Evolutionary conservation across 2,113 vertebrate genomes (phyloP), one percentile per base, ranked within the genome.

Genomic region (Mustela nigripes): DNA sequence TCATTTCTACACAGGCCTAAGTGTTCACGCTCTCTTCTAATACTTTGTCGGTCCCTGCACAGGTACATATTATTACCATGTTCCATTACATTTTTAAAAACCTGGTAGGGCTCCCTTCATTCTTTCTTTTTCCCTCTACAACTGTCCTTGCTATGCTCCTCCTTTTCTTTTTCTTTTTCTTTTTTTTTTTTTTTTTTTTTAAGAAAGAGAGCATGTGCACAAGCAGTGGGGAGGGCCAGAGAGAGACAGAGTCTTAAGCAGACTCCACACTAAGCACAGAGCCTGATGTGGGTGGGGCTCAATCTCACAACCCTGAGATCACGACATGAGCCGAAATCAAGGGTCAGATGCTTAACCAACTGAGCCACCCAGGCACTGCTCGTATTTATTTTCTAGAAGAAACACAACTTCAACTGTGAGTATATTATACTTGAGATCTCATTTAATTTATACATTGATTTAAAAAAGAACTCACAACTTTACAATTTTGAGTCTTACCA

Each of bases 391-490:
- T 89, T 88, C 56, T 65, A 91, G 18, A 95, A 63, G 33, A 93
- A 95, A 95, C 24, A 50, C 11, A 85, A 21, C 74, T 86, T 90
- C 88, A 84, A 94, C 56, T 71, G 19, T 50, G 26, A 24, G 60
- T 26, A n/a, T 9, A 91, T 39, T 83, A 95, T 92, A 92, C 39
- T 31, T 88, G 33, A n/a, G 42, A 74, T 9, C 53, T 36, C 3
- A 91, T 31, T 95, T 63, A 94, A 89, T 89, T 89, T 76, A 94
- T 60, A 73, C 19, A 95, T 21, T 95, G 84, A 88, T 63, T 95
- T 9, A 91, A 58, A 93, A 86, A 76, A 95, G 39, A 88, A 93
- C 42, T 76, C 69, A 85, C 8, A 73, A 45, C 14, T 78, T 91
- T 65, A 16, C 48, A 80, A 33, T 76, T 90, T 62, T 60, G 63